Evolutionary conservation across 1,140 invertebrate species (phyloP).

Genomic region (Aphidius ervi): DNA sequence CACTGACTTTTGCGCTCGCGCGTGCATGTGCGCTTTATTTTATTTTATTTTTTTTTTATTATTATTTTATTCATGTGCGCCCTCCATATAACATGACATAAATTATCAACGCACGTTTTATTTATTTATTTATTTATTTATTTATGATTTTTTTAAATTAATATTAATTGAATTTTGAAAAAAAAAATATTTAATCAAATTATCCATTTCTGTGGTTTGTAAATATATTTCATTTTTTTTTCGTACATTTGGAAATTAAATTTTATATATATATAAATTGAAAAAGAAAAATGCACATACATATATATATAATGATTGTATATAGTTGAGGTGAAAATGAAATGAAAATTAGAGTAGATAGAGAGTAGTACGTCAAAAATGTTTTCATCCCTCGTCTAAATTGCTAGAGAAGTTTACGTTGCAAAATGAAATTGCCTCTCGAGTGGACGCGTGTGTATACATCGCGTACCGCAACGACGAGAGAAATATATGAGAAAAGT

Average conservation of each 20-base stretch:
- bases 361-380: slow-evolving; percentile 16
- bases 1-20: slow-evolving; percentile 17
- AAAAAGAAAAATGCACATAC: no score
- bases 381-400: slow-evolving; percentile 12
- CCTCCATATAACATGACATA: slow-evolving; percentile 5
- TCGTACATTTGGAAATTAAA: background rate
- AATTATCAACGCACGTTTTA: slow-evolving; percentile 8
- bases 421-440: slow-evolving; percentile 15
- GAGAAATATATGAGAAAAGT: no score
- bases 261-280: slow-evolving; percentile 5
- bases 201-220: background rate
- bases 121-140: slow-evolving; percentile 12
- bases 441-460: no score
- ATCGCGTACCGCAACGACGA: no score
- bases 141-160: background rate
- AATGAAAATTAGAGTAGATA: background rate
- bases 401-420: slow-evolving; percentile 21
- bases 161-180: background rate
- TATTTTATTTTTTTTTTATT: slow-evolving; percentile 4
- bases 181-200: background rate
- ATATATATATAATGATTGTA: no score
- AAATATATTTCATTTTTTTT: slow-evolving; percentile 12
- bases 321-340: no score
- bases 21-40: slow-evolving; percentile 17
- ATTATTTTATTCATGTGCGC: background rate